phyloP scores from a whole-genome alignment of 2,797 vertebrate genomes.

The Leucoraja ocellata region DNA sequence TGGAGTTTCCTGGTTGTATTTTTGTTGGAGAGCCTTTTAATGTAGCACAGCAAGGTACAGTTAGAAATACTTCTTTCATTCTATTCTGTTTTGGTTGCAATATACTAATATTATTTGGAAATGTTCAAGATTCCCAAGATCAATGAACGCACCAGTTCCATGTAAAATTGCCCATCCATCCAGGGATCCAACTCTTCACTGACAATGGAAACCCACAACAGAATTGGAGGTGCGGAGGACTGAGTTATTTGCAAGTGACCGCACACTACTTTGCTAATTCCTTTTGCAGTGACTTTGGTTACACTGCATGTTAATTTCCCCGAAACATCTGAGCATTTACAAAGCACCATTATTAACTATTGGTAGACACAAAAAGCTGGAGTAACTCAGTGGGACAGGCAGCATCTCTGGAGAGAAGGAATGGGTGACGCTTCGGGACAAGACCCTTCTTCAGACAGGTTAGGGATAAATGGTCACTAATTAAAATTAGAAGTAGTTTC shows the following conservation, averaged over 20 bases:
- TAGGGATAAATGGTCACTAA: no score
- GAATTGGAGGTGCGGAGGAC: no score
- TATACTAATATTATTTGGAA: not conserved
- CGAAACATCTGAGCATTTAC: not conserved
- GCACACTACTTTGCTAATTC: not conserved
- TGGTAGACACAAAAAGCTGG: no score
- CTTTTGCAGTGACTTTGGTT: not conserved
- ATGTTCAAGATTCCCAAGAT: not conserved
- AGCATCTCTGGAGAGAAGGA: no score
- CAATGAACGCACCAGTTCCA: not conserved
- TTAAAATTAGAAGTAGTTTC: no score
- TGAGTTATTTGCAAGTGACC: not conserved
- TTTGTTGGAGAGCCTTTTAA: not conserved
- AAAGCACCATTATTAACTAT: not conserved
- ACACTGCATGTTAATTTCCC: not conserved
- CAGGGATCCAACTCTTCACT: not conserved
- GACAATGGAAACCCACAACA: not conserved
- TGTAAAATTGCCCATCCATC: not conserved
- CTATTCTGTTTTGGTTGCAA: not conserved
- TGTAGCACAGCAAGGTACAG: not conserved
- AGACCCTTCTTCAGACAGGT: no score
- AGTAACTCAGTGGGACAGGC: no score
- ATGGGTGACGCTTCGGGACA: no score
- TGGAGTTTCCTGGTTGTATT: conserved; percentile 12
- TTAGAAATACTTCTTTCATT: not conserved